Base-by-base conservation (phyloP, 2,888 invertebrate genomes). In the Bimastos eiseni region DNA sequence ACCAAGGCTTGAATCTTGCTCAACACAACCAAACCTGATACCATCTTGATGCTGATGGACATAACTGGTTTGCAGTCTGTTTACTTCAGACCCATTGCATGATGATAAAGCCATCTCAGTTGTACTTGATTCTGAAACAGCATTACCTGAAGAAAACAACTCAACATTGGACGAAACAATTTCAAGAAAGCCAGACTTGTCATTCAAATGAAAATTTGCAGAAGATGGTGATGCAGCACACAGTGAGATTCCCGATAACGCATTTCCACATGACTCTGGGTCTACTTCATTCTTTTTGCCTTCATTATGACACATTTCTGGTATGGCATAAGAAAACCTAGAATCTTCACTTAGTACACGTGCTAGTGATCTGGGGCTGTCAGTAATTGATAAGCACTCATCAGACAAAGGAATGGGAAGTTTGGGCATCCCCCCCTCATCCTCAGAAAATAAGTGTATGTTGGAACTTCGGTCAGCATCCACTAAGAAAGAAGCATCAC, bases 31-130 rank as follows among this genome's bases (percentile, higher is more conserved):
- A 70, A n/a, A 70, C 70, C 1, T n/a, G n/a, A n/a, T 11, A 70
- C 8, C 70, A 70, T 8, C 70, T n/a, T 2, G 30, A n/a, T 70
- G 30, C 70, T 70, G 70, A 30, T 70, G n/a, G 11, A 70, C 30
- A n/a, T n/a, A 70, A 70, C 70, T 70, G 70, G 70, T 70, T n/a
- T 70, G 70, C 70, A 70, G 70, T 30, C 70, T 70, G 70, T 70
- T 70, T 70, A 13, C 70, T 70, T n/a, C 70, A 70, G 70, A 70
- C n/a, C 11, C 70, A 70, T 30, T 13, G n/a, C n/a, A 70, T 11
- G 70, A 70, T 70, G n/a, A 70, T 70, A n/a, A 70, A 70, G 70
- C 70, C 70, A 30, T 11, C n/a, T 30, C 30, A 30, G n/a, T 70
- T 30, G 70, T n/a, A 70, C n/a, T n/a, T 70, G 70, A 70, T 70